Conservation (phyloP, 2,797 vertebrate genomes). For the Anisognathus igniventris region DNA sequence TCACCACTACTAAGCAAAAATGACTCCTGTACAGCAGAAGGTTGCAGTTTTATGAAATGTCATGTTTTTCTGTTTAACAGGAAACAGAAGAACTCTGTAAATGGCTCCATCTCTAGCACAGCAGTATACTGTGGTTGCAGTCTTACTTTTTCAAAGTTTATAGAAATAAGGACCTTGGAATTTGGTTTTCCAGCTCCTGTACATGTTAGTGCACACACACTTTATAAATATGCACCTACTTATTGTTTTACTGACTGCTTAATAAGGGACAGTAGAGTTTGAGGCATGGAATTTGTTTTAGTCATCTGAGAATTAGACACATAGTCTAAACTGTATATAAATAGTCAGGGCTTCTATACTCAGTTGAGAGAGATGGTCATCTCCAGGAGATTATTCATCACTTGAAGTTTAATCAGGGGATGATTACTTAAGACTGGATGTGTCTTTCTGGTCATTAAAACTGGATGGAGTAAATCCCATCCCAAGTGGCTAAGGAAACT, state of each 20-base stretch:
- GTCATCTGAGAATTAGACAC: not conserved
- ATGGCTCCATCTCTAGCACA: not conserved
- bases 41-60: not conserved
- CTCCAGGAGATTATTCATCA: not conserved
- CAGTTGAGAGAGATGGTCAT: rapidly evolving
- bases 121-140: not conserved
- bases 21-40: not conserved
- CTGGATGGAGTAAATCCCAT: not conserved
- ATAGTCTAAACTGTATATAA: not conserved
- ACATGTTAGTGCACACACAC: not conserved
- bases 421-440: not conserved
- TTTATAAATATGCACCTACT: not conserved
- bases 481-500: not conserved
- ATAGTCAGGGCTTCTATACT: not conserved
- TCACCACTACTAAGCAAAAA: not conserved
- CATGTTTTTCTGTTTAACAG: not conserved
- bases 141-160: not conserved
- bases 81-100: not conserved
- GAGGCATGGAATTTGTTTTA: not conserved
- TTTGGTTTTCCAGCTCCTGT: not conserved
- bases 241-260: not conserved
- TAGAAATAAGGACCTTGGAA: not conserved
- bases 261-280: not conserved
- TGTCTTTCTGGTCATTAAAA: not conserved
- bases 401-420: not conserved